A percentile compares a stretch with the other conserved stretches of the same genome.
These are phyloP conservation scores for Arion vulgaris DNA, from an alignment of 1,140 invertebrate genomes.

Conservation along the genomic window DNA sequence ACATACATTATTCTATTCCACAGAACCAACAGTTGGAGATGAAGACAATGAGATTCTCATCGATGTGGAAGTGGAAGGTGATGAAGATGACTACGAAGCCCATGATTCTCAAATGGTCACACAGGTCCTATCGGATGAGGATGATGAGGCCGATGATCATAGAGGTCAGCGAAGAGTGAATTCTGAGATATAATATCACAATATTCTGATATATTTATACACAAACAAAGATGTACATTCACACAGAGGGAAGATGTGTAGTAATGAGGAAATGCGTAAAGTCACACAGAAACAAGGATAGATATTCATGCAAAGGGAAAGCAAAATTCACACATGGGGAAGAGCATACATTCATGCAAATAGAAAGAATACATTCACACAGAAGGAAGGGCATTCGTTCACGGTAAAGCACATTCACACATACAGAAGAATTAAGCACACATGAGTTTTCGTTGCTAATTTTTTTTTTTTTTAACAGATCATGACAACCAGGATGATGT, in stretches of 20 bases:
- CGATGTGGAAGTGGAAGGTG: slow-evolving; percentile 59
- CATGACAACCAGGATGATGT: slow-evolving; percentile 46
- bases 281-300: too few relatives aligned
- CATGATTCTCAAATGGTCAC: slow-evolving; percentile 70
- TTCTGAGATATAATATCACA: too few relatives aligned
- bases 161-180: slow-evolving; percentile 17
- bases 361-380: too few relatives aligned
- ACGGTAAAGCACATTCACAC: too few relatives aligned
- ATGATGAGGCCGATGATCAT: slow-evolving; percentile 50
- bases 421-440: too few relatives aligned
- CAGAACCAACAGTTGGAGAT: slow-evolving; percentile 14
- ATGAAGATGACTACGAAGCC: slow-evolving; percentile 54
- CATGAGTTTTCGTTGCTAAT: too few relatives aligned
- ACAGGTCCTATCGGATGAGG: slow-evolving; percentile 68
- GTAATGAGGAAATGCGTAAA: too few relatives aligned
- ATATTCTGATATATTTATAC: background rate
- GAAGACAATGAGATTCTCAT: slow-evolving; percentile 54
- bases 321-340: too few relatives aligned
- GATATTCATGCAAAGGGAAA: too few relatives aligned
- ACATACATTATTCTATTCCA: background rate
- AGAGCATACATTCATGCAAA: too few relatives aligned
- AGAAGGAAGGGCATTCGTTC: too few relatives aligned
- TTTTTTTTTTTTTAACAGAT: slow-evolving; percentile 26
- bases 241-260: background rate
- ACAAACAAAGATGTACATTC: background rate